These are phyloP conservation scores for Hipposideros larvatus DNA, from an alignment of 2,797 vertebrate species.

Conservation along the genomic window DNA sequence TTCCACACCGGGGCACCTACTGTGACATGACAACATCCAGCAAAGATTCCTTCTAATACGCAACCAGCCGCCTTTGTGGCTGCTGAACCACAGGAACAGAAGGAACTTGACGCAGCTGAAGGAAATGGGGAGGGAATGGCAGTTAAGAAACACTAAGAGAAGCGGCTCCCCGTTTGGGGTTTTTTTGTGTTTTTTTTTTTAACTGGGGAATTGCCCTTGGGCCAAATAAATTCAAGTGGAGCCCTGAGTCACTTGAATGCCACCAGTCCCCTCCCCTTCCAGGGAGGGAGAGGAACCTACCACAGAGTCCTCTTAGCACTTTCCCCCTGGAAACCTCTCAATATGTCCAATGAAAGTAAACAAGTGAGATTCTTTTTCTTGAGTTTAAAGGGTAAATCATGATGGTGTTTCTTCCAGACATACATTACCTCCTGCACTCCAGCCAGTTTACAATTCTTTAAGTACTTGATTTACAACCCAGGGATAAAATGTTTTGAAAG, in stretches of 20 bases:
- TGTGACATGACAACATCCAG: background rate
- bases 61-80: background rate
- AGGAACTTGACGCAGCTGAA: background rate
- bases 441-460: conserved; percentile 57
- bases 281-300: background rate
- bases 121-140: background rate
- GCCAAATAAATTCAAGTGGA: background rate
- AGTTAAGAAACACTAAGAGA: background rate
- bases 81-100: background rate
- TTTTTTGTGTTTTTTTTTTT: background rate
- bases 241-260: background rate
- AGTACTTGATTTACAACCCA: conserved; percentile 69
- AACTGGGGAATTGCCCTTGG: background rate
- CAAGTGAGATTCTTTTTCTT: conserved; percentile 41
- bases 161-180: background rate
- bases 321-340: background rate
- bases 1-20: background rate
- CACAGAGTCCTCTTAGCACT: background rate
- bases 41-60: background rate
- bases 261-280: background rate
- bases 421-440: conserved; percentile 45
- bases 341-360: background rate
- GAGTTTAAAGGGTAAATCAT: conserved; percentile 4
- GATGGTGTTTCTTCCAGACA: conserved; percentile 62
- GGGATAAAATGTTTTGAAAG: conserved; percentile 59